phyloP scores from a whole-genome alignment of 2,888 invertebrate species.

The Acronicta leporina region DNA sequence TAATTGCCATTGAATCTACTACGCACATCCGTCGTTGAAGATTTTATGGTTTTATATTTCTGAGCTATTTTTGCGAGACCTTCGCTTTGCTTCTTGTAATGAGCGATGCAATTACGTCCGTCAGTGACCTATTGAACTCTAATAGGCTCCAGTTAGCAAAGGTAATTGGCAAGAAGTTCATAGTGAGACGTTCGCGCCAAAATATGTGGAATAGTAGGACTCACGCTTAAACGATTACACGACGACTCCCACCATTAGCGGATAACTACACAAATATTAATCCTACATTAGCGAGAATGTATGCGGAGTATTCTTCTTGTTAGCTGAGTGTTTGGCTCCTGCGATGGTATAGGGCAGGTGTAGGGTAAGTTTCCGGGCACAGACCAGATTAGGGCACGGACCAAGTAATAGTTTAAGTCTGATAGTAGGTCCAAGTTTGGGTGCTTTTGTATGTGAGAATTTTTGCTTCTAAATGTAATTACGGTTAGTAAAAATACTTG shows the following conservation, averaged over 20 bases:
- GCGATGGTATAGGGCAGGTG: too few relatives aligned
- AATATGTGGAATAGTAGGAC: conserved; percentile 23
- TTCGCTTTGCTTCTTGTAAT: conserved; percentile 14
- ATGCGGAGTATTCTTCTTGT: neutral
- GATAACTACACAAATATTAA: conserved; percentile 16
- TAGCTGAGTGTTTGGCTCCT: too few relatives aligned
- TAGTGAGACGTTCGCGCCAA: conserved; percentile 30
- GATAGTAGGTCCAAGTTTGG: too few relatives aligned
- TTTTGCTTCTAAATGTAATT: too few relatives aligned
- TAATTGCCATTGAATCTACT: neutral
- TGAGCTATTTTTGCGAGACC: conserved; percentile 12
- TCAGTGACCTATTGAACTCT: conserved; percentile 38
- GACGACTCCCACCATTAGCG: conserved; percentile 23
- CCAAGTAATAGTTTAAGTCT: too few relatives aligned
- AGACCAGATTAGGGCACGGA: too few relatives aligned
- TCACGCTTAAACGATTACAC: conserved; percentile 42
- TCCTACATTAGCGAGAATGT: conserved; percentile 6
- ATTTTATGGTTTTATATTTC: neutral
- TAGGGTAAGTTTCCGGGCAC: too few relatives aligned
- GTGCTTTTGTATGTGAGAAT: too few relatives aligned
- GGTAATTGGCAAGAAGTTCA: conserved; percentile 47
- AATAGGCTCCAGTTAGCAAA: conserved; percentile 30
- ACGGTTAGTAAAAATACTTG: too few relatives aligned
- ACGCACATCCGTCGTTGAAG: neutral
- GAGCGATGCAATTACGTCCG: conserved; percentile 26